Evolutionary conservation across 2,113 vertebrate species (phyloP).

Genomic region (Corythoichthys haematopterus): DNA sequence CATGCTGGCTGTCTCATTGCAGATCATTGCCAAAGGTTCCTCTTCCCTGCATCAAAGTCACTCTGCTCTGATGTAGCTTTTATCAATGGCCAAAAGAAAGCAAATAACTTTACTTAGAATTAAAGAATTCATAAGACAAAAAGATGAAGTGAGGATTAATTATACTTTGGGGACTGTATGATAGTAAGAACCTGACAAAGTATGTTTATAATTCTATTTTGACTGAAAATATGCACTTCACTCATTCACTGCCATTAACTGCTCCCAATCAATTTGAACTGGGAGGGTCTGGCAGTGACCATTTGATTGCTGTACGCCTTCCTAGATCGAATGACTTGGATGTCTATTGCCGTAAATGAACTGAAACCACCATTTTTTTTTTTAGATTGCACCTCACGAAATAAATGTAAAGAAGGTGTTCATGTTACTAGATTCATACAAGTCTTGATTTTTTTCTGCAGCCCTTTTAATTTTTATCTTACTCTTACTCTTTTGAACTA

Average conservation of each 20-base stretch:
- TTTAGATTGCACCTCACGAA: too few species aligned
- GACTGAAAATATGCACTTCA: not conserved
- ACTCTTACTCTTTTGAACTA: too few species aligned
- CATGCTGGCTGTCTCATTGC: slow-evolving; percentile 61
- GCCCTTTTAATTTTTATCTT: too few species aligned
- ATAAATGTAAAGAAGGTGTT: too few species aligned
- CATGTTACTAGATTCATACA: too few species aligned
- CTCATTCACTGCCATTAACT: not conserved
- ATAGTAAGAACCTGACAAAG: slow-evolving; percentile 37
- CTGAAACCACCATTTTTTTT: too few species aligned
- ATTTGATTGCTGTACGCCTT: too few species aligned
- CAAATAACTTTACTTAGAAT: slow-evolving; percentile 59
- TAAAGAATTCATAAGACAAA: slow-evolving; percentile 51
- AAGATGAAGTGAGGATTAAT: slow-evolving; percentile 40
- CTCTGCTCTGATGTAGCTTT: slow-evolving; percentile 65
- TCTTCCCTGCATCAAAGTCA: slow-evolving; percentile 69
- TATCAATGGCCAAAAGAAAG: slow-evolving; percentile 66
- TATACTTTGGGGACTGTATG: slow-evolving; percentile 43
- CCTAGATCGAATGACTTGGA: too few species aligned
- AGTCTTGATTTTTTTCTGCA: too few species aligned
- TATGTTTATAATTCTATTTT: slow-evolving; percentile 20
- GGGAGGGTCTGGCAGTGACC: too few species aligned
- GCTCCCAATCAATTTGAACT: too few species aligned
- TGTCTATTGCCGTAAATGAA: too few species aligned
- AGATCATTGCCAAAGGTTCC: slow-evolving; percentile 64